Conservation (phyloP, 2,888 invertebrate species). For the Odontocerum albicorne region DNA sequence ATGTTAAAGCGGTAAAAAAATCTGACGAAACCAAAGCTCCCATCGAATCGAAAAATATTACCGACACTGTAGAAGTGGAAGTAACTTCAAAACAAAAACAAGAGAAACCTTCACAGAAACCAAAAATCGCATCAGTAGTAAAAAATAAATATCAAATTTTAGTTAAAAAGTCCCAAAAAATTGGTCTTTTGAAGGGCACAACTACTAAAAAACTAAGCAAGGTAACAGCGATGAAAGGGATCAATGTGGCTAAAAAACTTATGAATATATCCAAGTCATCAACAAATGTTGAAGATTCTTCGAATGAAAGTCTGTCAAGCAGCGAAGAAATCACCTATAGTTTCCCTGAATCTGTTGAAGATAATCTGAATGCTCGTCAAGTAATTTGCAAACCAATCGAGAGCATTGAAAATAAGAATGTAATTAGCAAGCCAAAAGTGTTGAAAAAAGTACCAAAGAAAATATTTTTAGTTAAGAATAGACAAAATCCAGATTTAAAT, state of each 20-base stretch:
- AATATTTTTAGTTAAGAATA: constrained; percentile 29
- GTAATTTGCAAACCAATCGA: constrained; percentile 24
- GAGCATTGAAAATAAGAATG: constrained; percentile 18
- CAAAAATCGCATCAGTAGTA: not conserved
- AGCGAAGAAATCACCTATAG: constrained; percentile 25
- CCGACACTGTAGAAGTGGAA: constrained; percentile 5
- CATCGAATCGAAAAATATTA: constrained; percentile 26
- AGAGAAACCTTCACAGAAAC: not conserved
- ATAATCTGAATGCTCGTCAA: constrained; percentile 12
- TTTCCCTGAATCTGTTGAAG: constrained; percentile 23
- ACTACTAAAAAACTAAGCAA: constrained; percentile 15
- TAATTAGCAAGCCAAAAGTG: constrained; percentile 26
- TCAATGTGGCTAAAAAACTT: constrained; percentile 21
- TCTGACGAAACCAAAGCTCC: constrained; percentile 19
- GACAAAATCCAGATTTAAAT: constrained; percentile 3
- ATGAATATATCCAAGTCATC: constrained; percentile 5
- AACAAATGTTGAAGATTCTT: constrained; percentile 34
- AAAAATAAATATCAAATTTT: constrained; percentile 13
- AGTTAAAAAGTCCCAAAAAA: constrained; percentile 10
- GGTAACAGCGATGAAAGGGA: constrained; percentile 9
- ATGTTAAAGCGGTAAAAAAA: not conserved
- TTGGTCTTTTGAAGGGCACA: constrained; percentile 5
- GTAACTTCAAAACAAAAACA: not conserved
- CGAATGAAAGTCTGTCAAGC: constrained; percentile 19
- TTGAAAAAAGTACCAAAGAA: constrained; percentile 35